Base-by-base conservation (phyloP, 37 sponge, comb jelly and placozoan species). In the Ephydatia muelleri region DNA sequence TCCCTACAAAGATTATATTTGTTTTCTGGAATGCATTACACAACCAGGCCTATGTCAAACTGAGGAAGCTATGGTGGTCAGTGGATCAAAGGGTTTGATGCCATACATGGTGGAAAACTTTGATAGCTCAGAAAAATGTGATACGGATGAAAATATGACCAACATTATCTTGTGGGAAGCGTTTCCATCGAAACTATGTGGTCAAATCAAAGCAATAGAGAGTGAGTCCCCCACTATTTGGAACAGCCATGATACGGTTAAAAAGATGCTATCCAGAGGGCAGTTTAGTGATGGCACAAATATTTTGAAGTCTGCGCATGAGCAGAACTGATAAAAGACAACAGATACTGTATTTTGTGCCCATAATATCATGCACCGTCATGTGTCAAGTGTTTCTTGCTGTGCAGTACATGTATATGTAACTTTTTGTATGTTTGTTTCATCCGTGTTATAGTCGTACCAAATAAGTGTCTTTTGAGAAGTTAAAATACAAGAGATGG, bases 401-500 rank as follows among this genome's bases (percentile, higher is more conserved):
- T 88, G 43, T 79, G 40, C 5, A 82, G 34, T 49, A 97, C 93
- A 65, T 83, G 38, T 0, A 49, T 33, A 38, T 97, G 97, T 49
- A 97, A 97, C 65, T 82, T 49, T 71, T 82, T 83, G 33, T 94
- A 84, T 36, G 70, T 68, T 0, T 84, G n/a, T n/a, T n/a, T n/a
- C n/a, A n/a, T n/a, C n/a, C n/a, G n/a, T n/a, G n/a, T n/a, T n/a
- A n/a, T n/a, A n/a, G n/a, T n/a, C n/a, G n/a, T n/a, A n/a, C n/a
- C n/a, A 94, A 11, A 97, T 69, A 79, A 97, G 92, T n/a, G 97
- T 94, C 47, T 79, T 93, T 71, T 92, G 89, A 30, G 5, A n/a
- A n/a, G n/a, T 38, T 3, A 69, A 5, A 2, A 68, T 11, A 70
- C 30, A n/a, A n/a, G n/a, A n/a, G n/a, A n/a, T n/a, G n/a, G n/a